phyloP scores from a whole-genome alignment of 30 jellyfish, hydroid and myxozoan species.

The Mastigias papua region DNA sequence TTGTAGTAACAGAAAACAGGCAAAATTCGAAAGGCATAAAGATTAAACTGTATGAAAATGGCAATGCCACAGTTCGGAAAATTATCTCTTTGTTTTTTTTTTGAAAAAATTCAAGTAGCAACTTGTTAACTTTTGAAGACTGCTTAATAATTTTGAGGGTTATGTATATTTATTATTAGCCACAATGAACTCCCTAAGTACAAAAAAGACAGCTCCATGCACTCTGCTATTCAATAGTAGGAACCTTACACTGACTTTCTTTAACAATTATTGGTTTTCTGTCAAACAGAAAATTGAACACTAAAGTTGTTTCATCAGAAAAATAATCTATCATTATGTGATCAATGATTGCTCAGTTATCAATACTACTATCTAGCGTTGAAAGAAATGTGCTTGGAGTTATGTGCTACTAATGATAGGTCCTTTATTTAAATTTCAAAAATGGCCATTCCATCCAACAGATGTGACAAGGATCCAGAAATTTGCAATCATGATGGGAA shows the following conservation, averaged over 20 bases:
- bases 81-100: no score
- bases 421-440: not conserved
- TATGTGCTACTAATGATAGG: constrained; percentile 6
- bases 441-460: no score
- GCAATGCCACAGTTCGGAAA: constrained; percentile 14
- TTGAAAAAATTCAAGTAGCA: not conserved
- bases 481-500: not conserved
- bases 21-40: not conserved
- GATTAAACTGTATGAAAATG: not conserved
- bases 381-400: constrained; percentile 5
- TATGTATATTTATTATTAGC: not conserved
- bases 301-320: constrained; percentile 9
- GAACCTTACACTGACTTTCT: no score
- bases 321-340: not conserved
- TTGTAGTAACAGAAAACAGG: not conserved
- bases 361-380: not conserved
- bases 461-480: not conserved
- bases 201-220: constrained; percentile 1
- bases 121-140: not conserved
- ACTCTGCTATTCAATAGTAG: no score
- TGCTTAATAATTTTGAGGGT: not conserved
- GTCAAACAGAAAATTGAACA: constrained; percentile 11
- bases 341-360: not conserved
- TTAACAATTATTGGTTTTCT: constrained; percentile 3
- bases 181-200: not conserved